A percentile compares a stretch with the other conserved stretches of the same genome.
These are phyloP conservation scores for Boloria selene DNA, from an alignment of 2,888 invertebrate species.

Conservation along the genomic window DNA sequence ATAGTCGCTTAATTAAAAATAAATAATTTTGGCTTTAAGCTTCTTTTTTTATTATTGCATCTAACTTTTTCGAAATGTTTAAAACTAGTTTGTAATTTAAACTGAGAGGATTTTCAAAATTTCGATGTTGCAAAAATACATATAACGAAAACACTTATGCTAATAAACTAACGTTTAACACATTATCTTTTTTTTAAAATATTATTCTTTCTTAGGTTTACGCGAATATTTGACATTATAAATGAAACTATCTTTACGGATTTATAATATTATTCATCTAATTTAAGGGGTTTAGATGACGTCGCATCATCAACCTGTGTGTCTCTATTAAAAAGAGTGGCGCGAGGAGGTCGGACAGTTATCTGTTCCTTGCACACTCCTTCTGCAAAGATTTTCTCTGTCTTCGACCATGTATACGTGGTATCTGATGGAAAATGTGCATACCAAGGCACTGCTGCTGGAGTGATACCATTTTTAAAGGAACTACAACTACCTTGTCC, in stretches of 20 bases:
- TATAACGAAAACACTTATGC: background rate
- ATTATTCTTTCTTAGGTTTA: too few species aligned
- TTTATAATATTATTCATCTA: background rate
- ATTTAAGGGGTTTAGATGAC: slow-evolving; percentile 93
- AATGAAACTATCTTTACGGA: too few species aligned
- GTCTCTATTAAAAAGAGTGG: slow-evolving; percentile 90
- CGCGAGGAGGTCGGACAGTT: slow-evolving; percentile 93
- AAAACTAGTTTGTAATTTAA: too few species aligned
- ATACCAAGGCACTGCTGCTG: slow-evolving; percentile 90
- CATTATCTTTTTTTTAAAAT: too few species aligned
- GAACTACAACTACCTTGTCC: slow-evolving; percentile 92
- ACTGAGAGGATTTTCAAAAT: too few species aligned
- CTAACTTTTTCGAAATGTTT: too few species aligned
- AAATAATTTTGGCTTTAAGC: too few species aligned
- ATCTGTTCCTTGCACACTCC: slow-evolving; percentile 98
- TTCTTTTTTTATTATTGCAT: too few species aligned
- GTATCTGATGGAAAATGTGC: slow-evolving; percentile 94
- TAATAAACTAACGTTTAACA: too few species aligned
- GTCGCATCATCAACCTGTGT: slow-evolving; percentile 95
- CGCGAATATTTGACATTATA: too few species aligned
- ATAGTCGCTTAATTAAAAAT: too few species aligned
- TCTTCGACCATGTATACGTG: slow-evolving; percentile 95
- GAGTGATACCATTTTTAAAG: slow-evolving; percentile 91
- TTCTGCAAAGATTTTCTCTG: slow-evolving; percentile 94
- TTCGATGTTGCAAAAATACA: background rate